Conservation (phyloP, 2,797 vertebrate species). For the Scolopax rusticola region DNA sequence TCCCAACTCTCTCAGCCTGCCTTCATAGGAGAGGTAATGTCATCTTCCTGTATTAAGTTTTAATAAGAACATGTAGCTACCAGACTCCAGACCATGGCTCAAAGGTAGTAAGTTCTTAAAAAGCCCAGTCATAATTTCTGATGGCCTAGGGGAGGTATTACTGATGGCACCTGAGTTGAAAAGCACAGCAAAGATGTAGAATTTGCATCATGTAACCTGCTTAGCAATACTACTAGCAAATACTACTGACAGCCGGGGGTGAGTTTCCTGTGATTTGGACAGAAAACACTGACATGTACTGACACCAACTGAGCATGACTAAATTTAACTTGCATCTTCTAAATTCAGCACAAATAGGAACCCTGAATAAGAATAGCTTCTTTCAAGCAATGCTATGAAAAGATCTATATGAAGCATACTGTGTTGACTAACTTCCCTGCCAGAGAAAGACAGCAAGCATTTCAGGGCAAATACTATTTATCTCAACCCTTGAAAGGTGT, state of each 20-base stretch:
- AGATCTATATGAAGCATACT: background rate
- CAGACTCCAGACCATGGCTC: background rate
- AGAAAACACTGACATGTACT: background rate
- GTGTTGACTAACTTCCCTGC: background rate
- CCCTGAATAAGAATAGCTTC: background rate
- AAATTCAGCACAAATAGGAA: background rate
- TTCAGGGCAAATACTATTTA: background rate
- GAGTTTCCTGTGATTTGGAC: background rate
- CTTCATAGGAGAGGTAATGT: no score
- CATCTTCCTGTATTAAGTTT: background rate
- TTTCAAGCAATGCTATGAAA: background rate
- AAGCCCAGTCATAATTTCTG: background rate
- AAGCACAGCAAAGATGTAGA: background rate
- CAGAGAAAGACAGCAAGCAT: background rate
- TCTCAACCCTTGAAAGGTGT: background rate
- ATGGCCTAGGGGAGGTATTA: accelerated
- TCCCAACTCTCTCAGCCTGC: no score
- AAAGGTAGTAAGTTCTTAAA: background rate
- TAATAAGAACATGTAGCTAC: background rate
- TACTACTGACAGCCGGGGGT: background rate
- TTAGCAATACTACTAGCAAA: background rate
- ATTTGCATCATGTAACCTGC: background rate
- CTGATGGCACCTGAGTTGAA: background rate
- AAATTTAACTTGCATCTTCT: background rate
- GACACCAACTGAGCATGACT: background rate